phyloP scores from a whole-genome alignment of 2,113 vertebrate species.

The Sula dactylatra region DNA sequence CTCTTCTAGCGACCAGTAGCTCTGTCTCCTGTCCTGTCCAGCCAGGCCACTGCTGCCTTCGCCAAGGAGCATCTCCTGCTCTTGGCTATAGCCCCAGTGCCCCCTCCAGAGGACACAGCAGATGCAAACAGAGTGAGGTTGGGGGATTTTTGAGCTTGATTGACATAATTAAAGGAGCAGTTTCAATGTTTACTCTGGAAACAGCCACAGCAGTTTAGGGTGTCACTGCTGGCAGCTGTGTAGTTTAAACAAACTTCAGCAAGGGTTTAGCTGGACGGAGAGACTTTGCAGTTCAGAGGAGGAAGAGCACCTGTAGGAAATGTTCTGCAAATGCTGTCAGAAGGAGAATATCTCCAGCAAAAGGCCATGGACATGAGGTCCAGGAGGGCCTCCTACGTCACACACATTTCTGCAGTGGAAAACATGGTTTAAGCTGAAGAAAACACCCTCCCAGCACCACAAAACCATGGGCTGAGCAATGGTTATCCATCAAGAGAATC shows the following conservation, averaged over 20 bases:
- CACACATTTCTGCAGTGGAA: neutral
- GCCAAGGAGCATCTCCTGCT: neutral
- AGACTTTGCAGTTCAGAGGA: neutral
- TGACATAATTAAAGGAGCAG: conserved; percentile 49
- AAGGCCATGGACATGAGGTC: fast-evolving
- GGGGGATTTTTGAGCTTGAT: neutral
- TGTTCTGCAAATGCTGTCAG: fast-evolving
- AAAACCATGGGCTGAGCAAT: neutral
- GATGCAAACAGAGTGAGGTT: fast-evolving
- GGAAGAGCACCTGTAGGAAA: neutral
- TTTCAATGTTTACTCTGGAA: conserved; percentile 48
- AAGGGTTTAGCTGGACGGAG: neutral
- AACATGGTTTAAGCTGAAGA: neutral
- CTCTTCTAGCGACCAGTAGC: fast-evolving
- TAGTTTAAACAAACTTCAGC: neutral
- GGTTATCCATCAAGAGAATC: neutral
- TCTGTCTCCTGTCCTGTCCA: neutral
- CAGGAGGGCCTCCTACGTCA: neutral
- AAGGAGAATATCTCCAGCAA: neutral
- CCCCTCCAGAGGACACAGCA: neutral
- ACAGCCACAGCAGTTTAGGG: conserved; percentile 26
- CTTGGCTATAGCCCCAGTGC: neutral
- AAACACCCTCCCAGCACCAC: neutral
- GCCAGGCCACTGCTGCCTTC: neutral
- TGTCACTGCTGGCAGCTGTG: conserved; percentile 45